A percentile compares a stretch with the other conserved stretches of the same genome.
These are phyloP conservation scores for Mesaphorura yosii DNA, from an alignment of 1,140 invertebrate species.

Conservation along the genomic window DNA sequence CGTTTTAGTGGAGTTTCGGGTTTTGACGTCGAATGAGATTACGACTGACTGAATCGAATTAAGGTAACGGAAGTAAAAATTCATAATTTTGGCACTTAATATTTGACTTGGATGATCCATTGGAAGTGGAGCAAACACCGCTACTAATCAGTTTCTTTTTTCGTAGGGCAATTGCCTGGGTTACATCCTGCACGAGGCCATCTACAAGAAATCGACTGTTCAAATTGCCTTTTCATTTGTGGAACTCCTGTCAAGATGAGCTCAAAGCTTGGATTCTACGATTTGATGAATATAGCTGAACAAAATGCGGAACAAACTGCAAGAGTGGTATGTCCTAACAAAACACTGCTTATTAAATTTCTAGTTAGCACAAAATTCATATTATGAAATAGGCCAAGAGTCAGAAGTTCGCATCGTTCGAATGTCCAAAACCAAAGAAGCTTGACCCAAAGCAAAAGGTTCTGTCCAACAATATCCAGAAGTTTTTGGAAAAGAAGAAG, in stretches of 20 bases:
- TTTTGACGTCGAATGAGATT: too few relatives aligned
- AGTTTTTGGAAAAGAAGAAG: conserved; percentile 67
- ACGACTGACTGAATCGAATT: too few relatives aligned
- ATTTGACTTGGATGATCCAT: too few relatives aligned
- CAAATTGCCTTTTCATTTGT: too few relatives aligned
- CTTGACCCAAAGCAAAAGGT: conserved; percentile 49
- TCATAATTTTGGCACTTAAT: too few relatives aligned
- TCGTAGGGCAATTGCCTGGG: too few relatives aligned
- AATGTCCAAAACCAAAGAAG: conserved; percentile 54
- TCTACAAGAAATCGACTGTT: too few relatives aligned
- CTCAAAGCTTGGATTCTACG: not conserved
- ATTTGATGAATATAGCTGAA: conserved; percentile 18
- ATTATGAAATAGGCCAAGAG: not conserved
- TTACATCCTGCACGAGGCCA: too few relatives aligned
- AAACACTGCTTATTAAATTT: not conserved
- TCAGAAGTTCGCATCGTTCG: not conserved
- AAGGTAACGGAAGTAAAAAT: too few relatives aligned
- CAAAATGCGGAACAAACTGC: conserved; percentile 6
- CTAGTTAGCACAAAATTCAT: not conserved
- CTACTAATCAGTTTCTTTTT: too few relatives aligned
- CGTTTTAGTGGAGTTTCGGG: too few relatives aligned
- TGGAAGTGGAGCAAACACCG: too few relatives aligned
- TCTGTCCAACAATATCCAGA: conserved; percentile 63
- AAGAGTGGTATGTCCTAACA: not conserved
- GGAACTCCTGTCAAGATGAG: not conserved